A percentile compares a stretch with the other conserved stretches of the same genome.
These are phyloP conservation scores for Caenorhabditis tropicalis DNA, from an alignment of 1,140 invertebrate species.

Conservation along the genomic window DNA sequence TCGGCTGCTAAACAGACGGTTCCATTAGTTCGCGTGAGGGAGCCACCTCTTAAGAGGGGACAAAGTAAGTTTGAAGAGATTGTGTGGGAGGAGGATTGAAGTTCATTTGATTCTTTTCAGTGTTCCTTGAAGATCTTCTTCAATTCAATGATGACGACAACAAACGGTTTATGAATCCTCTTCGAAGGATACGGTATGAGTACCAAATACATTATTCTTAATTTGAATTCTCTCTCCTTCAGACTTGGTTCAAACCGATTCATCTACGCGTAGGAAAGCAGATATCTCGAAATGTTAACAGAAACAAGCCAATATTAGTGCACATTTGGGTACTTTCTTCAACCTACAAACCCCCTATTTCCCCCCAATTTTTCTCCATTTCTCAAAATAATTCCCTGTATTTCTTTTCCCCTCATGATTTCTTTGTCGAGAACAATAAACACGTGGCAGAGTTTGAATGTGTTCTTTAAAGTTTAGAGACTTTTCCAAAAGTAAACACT, in stretches of 20 bases:
- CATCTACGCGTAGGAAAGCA: conserved; percentile 17
- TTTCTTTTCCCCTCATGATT: not conserved
- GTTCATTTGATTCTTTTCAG: not conserved
- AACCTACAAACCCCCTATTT: not conserved
- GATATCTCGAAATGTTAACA: not conserved
- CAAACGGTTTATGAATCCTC: conserved; percentile 28
- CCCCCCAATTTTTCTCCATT: not conserved
- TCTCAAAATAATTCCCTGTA: not conserved
- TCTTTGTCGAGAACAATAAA: conserved; percentile 45
- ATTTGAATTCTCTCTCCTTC: not conserved
- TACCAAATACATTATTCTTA: no score
- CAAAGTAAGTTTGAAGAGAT: not conserved
- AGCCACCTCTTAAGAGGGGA: conserved; percentile 47
- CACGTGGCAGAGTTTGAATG: conserved; percentile 35
- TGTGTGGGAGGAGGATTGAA: not conserved
- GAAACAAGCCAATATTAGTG: not conserved
- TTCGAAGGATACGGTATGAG: conserved; percentile 30
- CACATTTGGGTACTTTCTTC: conserved; percentile 34
- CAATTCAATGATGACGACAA: conserved; percentile 2
- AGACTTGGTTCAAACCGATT: conserved; percentile 3
- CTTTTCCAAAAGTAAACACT: no score
- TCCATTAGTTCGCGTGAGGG: conserved; percentile 33
- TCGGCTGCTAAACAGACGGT: conserved; percentile 36
- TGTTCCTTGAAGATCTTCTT: conserved; percentile 31
- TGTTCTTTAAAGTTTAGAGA: not conserved